Conservation (phyloP, 1,140 invertebrate genomes). For the Saxidomus purpurata region DNA sequence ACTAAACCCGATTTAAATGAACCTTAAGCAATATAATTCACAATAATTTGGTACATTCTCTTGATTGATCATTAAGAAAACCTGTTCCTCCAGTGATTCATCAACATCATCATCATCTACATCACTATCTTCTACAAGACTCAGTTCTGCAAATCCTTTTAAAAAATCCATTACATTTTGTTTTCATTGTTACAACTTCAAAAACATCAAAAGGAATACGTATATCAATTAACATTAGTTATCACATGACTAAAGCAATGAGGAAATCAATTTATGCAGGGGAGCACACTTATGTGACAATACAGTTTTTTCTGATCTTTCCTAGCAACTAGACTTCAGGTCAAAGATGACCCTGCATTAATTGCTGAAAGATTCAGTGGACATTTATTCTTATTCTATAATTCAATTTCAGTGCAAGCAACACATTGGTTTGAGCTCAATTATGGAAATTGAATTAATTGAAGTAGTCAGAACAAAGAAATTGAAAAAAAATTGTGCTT, state of each 20-base stretch:
- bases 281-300: neutral
- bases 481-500: too few relatives aligned
- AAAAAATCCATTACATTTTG: slow-evolving; percentile 8
- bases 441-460: too few relatives aligned
- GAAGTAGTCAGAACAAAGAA: too few relatives aligned
- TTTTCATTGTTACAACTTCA: neutral
- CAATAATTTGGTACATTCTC: too few relatives aligned
- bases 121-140: neutral
- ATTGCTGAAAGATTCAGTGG: neutral
- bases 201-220: neutral
- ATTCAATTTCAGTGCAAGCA: too few relatives aligned
- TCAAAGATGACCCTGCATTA: slow-evolving; percentile 4
- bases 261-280: neutral
- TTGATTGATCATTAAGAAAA: too few relatives aligned
- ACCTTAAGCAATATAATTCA: too few relatives aligned
- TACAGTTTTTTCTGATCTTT: neutral
- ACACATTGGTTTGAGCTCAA: too few relatives aligned
- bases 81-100: too few relatives aligned
- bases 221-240: too few relatives aligned
- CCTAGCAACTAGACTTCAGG: neutral
- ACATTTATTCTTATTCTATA: too few relatives aligned
- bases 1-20: too few relatives aligned
- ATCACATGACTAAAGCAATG: neutral
- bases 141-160: neutral
- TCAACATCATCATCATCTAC: neutral